These are phyloP conservation scores for Gallinago paraguaiae DNA, from an alignment of 2,113 vertebrate species.

Conservation along the genomic window DNA sequence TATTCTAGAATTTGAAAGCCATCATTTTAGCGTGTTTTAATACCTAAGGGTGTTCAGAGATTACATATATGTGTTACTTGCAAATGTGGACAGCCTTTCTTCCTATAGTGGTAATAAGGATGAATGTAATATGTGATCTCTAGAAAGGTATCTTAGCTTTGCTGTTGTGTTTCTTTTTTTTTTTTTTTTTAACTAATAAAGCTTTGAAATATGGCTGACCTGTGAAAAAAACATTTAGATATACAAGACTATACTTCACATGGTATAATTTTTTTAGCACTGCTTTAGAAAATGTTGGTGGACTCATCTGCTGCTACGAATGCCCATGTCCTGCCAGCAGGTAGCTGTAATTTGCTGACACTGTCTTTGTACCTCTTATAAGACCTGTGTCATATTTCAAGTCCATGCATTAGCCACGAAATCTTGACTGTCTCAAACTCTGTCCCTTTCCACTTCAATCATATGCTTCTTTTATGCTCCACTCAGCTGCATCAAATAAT, in stretches of 20 bases:
- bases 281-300: background rate
- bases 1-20: background rate
- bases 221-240: background rate
- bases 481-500: constrained; percentile 38
- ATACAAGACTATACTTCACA: background rate
- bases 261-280: background rate
- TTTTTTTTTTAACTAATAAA: background rate
- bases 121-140: background rate
- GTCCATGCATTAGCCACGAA: background rate
- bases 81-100: background rate
- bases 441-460: constrained; percentile 50
- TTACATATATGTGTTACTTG: background rate
- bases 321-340: background rate
- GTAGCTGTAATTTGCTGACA: background rate
- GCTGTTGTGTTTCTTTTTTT: background rate
- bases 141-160: background rate
- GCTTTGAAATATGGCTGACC: background rate
- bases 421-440: background rate
- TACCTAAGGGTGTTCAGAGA: background rate
- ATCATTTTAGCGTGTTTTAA: background rate
- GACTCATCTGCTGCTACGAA: background rate
- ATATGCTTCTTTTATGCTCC: constrained; percentile 26
- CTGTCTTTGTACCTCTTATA: background rate
- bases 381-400: constrained; percentile 7
- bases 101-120: background rate